These are phyloP conservation scores for Grammomys dolichurus DNA, from an alignment of 2,113 vertebrate genomes.

Conservation along the genomic window DNA sequence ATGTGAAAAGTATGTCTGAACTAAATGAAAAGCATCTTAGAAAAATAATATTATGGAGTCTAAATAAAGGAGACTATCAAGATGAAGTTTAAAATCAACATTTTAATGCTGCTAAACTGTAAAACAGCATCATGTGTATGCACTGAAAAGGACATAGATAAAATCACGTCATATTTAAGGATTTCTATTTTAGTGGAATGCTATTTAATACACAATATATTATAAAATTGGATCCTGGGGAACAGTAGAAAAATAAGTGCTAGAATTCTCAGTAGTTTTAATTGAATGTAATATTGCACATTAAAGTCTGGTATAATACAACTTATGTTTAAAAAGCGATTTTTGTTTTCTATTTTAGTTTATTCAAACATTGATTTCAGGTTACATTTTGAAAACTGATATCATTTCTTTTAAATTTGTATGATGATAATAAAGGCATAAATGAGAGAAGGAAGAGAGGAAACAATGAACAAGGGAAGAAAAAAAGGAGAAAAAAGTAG, in stretches of 20 bases:
- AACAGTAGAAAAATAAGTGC: background rate
- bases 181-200: background rate
- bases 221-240: background rate
- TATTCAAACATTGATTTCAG: background rate
- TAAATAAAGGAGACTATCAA: background rate
- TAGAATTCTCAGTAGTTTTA: background rate
- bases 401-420: background rate
- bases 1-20: background rate
- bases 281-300: background rate
- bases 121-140: background rate
- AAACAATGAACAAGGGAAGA: fast-evolving
- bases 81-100: background rate
- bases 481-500: too few species aligned
- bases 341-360: background rate
- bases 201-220: background rate
- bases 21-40: background rate
- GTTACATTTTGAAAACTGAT: background rate
- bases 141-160: background rate
- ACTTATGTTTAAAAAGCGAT: background rate
- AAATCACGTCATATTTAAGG: background rate
- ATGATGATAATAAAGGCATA: background rate
- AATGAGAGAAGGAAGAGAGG: background rate
- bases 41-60: background rate
- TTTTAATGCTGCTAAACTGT: background rate
- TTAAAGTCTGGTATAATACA: background rate